Evolutionary conservation across 2,797 vertebrate species (phyloP).

Genomic region (Darevskia mixta): DNA sequence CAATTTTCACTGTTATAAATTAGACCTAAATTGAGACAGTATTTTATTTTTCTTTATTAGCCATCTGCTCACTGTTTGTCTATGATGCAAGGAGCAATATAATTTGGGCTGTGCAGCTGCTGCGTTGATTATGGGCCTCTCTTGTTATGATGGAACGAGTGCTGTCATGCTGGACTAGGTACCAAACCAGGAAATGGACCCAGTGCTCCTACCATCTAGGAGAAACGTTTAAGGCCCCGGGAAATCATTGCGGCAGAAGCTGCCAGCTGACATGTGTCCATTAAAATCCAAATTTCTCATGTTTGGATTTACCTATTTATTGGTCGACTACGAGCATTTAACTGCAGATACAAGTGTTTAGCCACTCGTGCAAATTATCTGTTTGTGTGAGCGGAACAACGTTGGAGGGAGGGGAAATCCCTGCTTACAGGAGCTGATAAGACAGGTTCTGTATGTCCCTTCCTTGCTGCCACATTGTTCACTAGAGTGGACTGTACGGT

Average conservation of each 20-base stretch:
- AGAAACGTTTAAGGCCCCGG: too few relatives aligned
- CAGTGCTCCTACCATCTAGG: not conserved
- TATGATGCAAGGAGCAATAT: slow-evolving; percentile 20
- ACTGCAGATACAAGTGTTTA: too few relatives aligned
- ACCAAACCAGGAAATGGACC: not conserved
- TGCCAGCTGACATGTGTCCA: not conserved
- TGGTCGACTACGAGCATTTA: not conserved
- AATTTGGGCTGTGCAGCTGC: slow-evolving; percentile 31
- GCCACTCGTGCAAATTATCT: not conserved
- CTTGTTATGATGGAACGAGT: too few relatives aligned
- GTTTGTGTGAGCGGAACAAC: not conserved
- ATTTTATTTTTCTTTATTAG: slow-evolving; percentile 19
- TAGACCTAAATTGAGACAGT: not conserved
- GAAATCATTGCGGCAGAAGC: not conserved
- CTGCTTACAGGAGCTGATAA: not conserved
- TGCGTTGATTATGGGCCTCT: not conserved
- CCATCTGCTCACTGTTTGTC: slow-evolving; percentile 9
- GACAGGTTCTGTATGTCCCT: not conserved
- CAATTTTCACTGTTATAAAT: not conserved
- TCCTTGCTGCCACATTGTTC: not conserved
- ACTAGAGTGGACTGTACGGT: not conserved
- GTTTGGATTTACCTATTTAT: not conserved
- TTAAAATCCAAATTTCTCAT: not conserved
- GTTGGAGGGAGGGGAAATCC: not conserved
- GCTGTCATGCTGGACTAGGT: not conserved